Evolutionary conservation across 2,888 invertebrate genomes (phyloP).

Genomic region (Xestia c-nigrum): DNA sequence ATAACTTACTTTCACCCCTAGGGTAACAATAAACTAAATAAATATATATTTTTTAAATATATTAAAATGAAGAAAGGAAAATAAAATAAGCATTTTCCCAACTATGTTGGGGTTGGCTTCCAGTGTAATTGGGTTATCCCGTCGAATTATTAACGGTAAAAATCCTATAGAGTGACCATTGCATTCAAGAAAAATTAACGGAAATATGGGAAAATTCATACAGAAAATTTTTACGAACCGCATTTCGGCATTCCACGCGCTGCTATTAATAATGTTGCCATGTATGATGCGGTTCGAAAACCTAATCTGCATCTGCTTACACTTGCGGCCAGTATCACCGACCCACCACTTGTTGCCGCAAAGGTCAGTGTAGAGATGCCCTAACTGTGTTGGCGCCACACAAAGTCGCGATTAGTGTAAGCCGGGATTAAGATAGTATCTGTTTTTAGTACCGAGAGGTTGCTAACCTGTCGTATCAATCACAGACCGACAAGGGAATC

Average conservation of each 20-base stretch:
- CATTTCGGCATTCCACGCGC: background rate
- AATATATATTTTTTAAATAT: no score
- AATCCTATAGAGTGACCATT: no score
- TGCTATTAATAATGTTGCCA: background rate
- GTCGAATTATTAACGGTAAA: no score
- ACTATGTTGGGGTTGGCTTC: no score
- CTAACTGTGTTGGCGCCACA: constrained; percentile 27
- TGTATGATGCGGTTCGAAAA: constrained; percentile 1
- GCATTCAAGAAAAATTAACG: background rate
- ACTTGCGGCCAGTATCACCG: background rate
- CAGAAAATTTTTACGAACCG: background rate
- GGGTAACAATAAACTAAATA: no score
- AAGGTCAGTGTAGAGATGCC: constrained; percentile 21
- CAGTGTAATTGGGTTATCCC: no score
- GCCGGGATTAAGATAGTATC: constrained; percentile 43
- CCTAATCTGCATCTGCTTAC: background rate
- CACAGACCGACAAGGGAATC: no score
- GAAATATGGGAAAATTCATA: background rate
- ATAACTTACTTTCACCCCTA: no score
- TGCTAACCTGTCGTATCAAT: constrained; percentile 16
- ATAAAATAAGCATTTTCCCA: no score
- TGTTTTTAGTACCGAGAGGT: constrained; percentile 30
- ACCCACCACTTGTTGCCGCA: constrained; percentile 51
- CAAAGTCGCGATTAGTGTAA: constrained; percentile 43
- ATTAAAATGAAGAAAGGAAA: no score